These are phyloP conservation scores for Pseudorectes ferrugineus DNA, from an alignment of 2,113 vertebrate genomes.

Conservation along the genomic window DNA sequence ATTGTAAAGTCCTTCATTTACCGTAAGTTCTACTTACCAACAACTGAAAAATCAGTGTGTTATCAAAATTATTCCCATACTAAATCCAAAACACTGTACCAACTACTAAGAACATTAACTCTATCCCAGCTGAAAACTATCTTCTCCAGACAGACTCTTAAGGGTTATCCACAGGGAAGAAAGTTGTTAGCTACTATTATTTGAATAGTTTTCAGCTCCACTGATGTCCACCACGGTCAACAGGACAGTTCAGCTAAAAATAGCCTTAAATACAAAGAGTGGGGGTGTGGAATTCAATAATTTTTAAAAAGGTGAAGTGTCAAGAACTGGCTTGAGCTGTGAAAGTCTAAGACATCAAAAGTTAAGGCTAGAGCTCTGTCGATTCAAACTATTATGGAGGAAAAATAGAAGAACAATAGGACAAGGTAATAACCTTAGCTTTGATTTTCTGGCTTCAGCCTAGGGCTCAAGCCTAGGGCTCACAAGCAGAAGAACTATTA, in stretches of 20 bases:
- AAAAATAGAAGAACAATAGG: neutral
- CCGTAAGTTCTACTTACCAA: neutral
- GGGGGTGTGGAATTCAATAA: neutral
- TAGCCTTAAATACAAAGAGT: neutral
- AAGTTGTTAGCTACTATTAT: constrained; percentile 20
- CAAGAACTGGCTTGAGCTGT: neutral
- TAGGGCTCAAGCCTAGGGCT: neutral
- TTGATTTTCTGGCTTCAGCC: neutral
- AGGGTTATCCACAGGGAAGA: neutral
- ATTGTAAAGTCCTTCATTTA: neutral
- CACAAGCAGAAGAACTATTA: neutral
- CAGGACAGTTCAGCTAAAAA: constrained; percentile 53
- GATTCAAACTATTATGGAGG: neutral
- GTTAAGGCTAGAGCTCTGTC: neutral
- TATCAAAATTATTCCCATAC: neutral
- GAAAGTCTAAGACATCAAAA: constrained; percentile 19
- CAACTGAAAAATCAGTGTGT: neutral
- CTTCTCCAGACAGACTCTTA: constrained; percentile 32
- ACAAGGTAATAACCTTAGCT: neutral
- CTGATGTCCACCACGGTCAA: constrained; percentile 35
- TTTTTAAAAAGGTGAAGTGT: neutral
- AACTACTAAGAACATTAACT: neutral
- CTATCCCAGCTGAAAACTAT: neutral
- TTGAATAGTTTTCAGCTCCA: constrained; percentile 31
- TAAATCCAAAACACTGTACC: neutral